Conservation (phyloP, 2,888 invertebrate species). For the Agriopis leucophaearia region DNA sequence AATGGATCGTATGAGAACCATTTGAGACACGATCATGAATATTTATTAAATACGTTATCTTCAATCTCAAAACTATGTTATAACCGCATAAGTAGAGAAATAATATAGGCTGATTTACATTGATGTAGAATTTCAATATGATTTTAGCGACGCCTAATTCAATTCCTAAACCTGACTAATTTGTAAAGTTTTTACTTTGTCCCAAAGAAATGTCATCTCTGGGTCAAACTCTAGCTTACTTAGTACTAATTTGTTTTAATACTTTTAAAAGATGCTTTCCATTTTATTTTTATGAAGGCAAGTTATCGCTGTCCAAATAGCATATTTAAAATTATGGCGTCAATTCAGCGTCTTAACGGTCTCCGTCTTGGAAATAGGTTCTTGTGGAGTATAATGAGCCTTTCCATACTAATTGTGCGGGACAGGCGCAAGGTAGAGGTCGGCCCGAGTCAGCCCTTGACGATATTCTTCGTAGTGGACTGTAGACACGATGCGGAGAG, state of each 20-base stretch:
- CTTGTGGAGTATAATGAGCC: constrained; percentile 32
- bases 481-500: too few relatives aligned
- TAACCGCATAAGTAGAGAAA: too few relatives aligned
- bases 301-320: constrained; percentile 33
- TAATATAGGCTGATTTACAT: too few relatives aligned
- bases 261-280: constrained; percentile 23
- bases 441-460: too few relatives aligned
- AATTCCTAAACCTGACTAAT: too few relatives aligned
- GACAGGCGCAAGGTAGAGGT: too few relatives aligned
- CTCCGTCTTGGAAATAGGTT: constrained; percentile 38
- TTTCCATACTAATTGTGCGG: constrained; percentile 27
- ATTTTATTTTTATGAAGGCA: constrained; percentile 33
- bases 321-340: constrained; percentile 42
- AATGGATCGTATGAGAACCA: background rate
- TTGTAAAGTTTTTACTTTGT: too few relatives aligned
- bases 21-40: background rate
- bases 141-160: too few relatives aligned
- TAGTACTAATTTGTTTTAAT: constrained; percentile 21
- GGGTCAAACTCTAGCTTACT: constrained; percentile 12
- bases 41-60: too few relatives aligned
- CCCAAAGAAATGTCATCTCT: background rate
- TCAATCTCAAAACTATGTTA: too few relatives aligned
- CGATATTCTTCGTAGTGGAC: too few relatives aligned
- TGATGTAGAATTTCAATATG: too few relatives aligned
- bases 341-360: constrained; percentile 37